These are phyloP conservation scores for Diarsia brunnea DNA, from an alignment of 2,888 invertebrate species.

Conservation along the genomic window DNA sequence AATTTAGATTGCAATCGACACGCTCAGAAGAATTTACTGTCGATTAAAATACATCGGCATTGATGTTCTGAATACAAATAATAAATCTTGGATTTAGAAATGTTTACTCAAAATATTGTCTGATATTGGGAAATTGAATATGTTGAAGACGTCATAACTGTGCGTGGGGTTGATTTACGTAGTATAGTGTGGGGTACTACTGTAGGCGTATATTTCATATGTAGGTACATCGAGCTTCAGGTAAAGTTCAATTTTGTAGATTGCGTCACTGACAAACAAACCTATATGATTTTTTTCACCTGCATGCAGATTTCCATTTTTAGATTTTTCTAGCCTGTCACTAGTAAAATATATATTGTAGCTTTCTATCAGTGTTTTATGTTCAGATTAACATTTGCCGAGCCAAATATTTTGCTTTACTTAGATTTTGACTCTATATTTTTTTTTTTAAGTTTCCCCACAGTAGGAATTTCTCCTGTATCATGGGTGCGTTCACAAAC, in stretches of 20 bases:
- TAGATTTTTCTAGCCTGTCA: not conserved
- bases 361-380: not conserved
- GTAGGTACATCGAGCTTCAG: not conserved
- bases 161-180: constrained; percentile 33
- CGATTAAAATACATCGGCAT: constrained; percentile 17
- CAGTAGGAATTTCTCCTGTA: too few species aligned
- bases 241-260: not conserved
- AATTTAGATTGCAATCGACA: not conserved
- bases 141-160: constrained; percentile 16
- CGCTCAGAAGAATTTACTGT: constrained; percentile 2
- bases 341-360: not conserved
- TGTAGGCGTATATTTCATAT: not conserved
- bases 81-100: constrained; percentile 17
- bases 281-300: not conserved
- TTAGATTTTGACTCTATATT: too few species aligned
- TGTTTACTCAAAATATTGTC: constrained; percentile 12
- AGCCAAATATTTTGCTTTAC: not conserved
- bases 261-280: constrained; percentile 1
- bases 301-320: not conserved
- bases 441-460: too few species aligned
- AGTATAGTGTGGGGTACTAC: not conserved
- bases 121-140: constrained; percentile 27
- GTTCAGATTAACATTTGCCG: not conserved
- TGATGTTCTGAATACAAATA: constrained; percentile 12
- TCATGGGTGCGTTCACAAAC: too few species aligned